A percentile compares a stretch with the other conserved stretches of the same genome.
Evolutionary conservation across 2,888 invertebrate species (phyloP).

Genomic region (Dicycla oo): DNA sequence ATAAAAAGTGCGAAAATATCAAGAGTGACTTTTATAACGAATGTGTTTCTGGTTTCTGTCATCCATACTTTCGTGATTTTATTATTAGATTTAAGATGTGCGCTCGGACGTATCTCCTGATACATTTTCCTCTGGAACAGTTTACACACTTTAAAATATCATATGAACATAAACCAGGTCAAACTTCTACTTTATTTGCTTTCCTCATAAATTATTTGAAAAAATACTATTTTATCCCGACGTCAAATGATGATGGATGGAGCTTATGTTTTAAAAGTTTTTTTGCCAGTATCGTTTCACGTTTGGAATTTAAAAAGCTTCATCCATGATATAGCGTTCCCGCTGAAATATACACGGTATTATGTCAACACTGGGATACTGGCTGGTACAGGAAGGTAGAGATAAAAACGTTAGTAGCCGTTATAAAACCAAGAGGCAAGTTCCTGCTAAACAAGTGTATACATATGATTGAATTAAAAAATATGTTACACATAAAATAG

Average conservation of each 20-base stretch:
- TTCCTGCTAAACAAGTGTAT: conserved; percentile 27
- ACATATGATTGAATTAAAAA: conserved; percentile 52
- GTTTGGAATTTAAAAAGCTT: conserved; percentile 48
- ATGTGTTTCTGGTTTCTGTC: conserved; percentile 59
- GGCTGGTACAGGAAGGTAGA: conserved; percentile 8
- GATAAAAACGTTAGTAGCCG: conserved; percentile 35
- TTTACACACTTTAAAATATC: conserved; percentile 36
- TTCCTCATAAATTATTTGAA: conserved; percentile 39
- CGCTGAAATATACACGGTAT: conserved; percentile 19
- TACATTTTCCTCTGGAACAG: conserved; percentile 36
- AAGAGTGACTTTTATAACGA: conserved; percentile 57
- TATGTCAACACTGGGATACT: conserved; percentile 31
- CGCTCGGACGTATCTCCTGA: conserved; percentile 33
- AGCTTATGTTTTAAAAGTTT: conserved; percentile 38
- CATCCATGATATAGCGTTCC: conserved; percentile 25
- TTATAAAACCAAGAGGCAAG: conserved; percentile 11
- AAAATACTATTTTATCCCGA: conserved; percentile 34
- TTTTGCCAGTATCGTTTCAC: conserved; percentile 24
- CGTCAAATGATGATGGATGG: conserved; percentile 48
- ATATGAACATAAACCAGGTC: conserved; percentile 20
- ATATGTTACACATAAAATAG: conserved; percentile 44
- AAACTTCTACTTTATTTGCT: conserved; percentile 15
- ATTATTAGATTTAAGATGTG: conserved; percentile 60
- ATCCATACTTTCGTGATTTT: conserved; percentile 46
- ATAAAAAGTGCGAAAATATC: conserved; percentile 65